Conservation (phyloP, 35 echinoderm and acorn worm genomes). For the Hemicentrotus pulcherrimus region DNA sequence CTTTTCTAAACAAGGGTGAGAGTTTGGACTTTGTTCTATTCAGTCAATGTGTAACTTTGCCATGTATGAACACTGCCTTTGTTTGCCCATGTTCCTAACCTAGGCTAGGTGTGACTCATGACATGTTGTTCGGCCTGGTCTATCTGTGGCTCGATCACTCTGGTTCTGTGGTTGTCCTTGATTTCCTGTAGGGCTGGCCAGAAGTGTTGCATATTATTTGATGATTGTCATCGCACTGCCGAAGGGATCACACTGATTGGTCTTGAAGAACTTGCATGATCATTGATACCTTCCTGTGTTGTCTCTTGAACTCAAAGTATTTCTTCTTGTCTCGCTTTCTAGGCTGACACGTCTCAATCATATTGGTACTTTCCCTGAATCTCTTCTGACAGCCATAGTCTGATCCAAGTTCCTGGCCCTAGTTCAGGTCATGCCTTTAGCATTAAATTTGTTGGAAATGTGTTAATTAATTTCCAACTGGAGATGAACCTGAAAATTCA, state of each 20-base stretch:
- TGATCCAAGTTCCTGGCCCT: neutral
- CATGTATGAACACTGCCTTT: neutral
- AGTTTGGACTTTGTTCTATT: neutral
- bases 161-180: neutral
- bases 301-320: neutral
- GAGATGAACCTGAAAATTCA: neutral
- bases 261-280: neutral
- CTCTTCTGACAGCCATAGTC: neutral
- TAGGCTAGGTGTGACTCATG: neutral
- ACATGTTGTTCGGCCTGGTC: neutral
- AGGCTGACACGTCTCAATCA: neutral
- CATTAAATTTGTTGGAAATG: neutral
- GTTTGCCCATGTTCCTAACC: neutral
- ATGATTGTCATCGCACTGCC: neutral
- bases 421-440: neutral
- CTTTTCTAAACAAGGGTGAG: too few species aligned
- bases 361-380: neutral
- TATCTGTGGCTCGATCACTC: neutral
- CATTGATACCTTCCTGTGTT: neutral
- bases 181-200: neutral
- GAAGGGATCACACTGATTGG: neutral
- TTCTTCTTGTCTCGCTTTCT: neutral
- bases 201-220: conserved; percentile 9
- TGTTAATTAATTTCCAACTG: neutral
- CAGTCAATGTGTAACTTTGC: neutral